Conservation (phyloP, 2,113 vertebrate species). For the Baryphthengus martii region DNA sequence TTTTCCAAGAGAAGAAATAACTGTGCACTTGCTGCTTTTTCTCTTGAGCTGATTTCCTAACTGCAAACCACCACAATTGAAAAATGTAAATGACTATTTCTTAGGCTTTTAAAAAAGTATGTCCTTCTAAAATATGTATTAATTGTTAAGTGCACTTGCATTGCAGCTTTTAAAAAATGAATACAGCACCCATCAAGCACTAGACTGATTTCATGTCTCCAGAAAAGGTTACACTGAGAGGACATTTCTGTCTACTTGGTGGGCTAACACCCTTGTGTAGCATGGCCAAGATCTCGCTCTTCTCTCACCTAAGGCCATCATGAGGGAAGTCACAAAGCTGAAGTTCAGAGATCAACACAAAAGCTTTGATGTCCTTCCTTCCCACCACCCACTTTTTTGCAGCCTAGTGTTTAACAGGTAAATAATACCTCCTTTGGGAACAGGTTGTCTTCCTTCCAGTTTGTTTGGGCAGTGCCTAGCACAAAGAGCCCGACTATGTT, state of each 20-base stretch:
- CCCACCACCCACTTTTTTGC: neutral
- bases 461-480: neutral
- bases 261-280: neutral
- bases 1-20: neutral
- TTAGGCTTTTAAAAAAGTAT: neutral
- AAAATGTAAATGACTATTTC: neutral
- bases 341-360: neutral
- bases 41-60: neutral
- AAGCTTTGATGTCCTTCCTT: neutral
- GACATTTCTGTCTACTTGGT: neutral
- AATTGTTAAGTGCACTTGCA: neutral
- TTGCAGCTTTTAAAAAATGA: neutral
- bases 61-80: neutral
- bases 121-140: neutral
- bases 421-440: neutral
- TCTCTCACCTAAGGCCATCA: accelerated
- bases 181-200: neutral
- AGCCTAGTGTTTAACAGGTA: neutral
- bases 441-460: neutral
- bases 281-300: accelerated
- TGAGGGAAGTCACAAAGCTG: neutral
- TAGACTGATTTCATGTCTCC: neutral
- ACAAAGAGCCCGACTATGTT: neutral
- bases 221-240: neutral
- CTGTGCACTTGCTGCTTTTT: neutral